Percentiles rank a stretch among this genome's conserved stretches.
Conservation (phyloP, 1,140 invertebrate species). For the Apis florea region DNA sequence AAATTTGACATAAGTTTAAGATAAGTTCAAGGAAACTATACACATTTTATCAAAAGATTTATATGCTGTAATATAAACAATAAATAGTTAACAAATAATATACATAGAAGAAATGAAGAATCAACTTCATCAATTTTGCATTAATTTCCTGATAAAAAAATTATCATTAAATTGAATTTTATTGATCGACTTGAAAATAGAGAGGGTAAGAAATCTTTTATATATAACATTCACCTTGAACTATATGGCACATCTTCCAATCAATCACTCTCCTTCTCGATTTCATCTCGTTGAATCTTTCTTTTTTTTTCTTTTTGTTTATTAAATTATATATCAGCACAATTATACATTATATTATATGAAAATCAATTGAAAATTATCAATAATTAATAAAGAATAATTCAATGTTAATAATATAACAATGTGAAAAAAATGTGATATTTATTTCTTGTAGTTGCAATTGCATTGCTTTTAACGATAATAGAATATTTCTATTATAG, state of each 20-base stretch:
- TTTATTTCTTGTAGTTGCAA: neutral
- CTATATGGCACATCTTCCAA: conserved; percentile 2
- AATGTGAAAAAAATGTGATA: neutral
- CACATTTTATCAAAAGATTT: neutral
- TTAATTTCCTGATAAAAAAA: neutral
- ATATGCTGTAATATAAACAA: neutral
- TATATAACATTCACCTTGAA: conserved; percentile 27
- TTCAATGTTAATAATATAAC: neutral
- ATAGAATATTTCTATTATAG: neutral
- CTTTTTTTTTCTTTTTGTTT: neutral
- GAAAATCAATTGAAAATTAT: neutral
- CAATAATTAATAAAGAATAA: neutral
- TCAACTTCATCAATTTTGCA: neutral
- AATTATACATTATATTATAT: neutral
- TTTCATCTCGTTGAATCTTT: no score
- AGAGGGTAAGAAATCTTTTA: neutral
- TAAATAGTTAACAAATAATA: neutral
- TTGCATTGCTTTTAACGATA: neutral
- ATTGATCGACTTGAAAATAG: neutral
- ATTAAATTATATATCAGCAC: neutral
- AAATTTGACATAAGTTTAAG: neutral
- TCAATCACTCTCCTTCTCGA: conserved; percentile 21
- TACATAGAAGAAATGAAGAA: neutral
- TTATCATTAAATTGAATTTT: neutral
- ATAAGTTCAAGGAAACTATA: neutral